Conservation (phyloP, 2,888 invertebrate genomes). For the Rotaria magnacalcarata region DNA sequence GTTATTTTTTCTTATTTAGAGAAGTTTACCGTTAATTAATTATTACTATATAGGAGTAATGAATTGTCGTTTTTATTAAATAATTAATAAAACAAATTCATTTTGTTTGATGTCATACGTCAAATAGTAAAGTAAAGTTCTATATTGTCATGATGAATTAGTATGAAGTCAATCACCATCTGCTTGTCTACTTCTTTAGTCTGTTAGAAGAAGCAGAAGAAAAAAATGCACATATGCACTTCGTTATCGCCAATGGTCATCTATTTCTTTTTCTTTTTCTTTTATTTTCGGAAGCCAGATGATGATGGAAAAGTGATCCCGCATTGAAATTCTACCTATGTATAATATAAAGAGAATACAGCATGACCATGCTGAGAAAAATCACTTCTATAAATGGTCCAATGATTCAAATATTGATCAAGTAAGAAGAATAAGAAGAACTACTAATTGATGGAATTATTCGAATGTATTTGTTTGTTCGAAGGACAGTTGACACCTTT, state of each 20-base stretch:
- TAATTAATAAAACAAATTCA: not conserved
- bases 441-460: conserved; percentile 21
- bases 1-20: too few species aligned
- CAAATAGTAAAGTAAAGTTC: not conserved
- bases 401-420: conserved; percentile 16
- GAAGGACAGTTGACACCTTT: not conserved
- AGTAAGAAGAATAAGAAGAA: not conserved
- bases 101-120: not conserved
- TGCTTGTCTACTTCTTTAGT: not conserved
- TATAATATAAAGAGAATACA: not conserved
- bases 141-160: not conserved
- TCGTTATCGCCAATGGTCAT: conserved; percentile 4
- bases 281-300: conserved; percentile 14
- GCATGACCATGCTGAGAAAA: not conserved
- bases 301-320: not conserved
- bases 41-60: not conserved
- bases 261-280: not conserved
- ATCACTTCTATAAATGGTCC: conserved; percentile 1
- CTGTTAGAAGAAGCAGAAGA: not conserved
- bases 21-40: too few species aligned
- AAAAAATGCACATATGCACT: conserved; percentile 10
- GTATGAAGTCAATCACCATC: conserved; percentile 11
- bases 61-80: not conserved
- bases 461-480: not conserved
- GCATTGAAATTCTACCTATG: conserved; percentile 5